Conservation (phyloP, 2,797 vertebrate species). For the Pachyuromys duprasi region DNA sequence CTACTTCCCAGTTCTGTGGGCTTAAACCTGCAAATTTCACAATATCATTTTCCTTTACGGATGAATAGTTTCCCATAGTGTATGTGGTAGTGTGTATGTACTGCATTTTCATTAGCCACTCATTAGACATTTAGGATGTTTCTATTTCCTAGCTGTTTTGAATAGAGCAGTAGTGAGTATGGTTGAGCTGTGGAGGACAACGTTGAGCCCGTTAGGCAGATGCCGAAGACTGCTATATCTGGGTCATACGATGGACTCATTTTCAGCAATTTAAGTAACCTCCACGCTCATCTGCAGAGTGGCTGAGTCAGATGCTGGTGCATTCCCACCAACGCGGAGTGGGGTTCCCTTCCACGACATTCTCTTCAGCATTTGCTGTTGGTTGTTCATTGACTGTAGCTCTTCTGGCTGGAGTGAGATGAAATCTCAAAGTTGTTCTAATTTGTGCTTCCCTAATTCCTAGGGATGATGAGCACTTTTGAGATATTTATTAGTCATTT, state of each 20-base stretch:
- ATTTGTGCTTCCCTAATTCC: not conserved
- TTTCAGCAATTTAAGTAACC: not conserved
- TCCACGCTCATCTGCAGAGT: not conserved
- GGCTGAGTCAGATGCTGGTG: accelerated
- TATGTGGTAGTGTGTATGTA: not conserved
- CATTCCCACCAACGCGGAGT: not conserved
- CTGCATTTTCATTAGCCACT: not conserved
- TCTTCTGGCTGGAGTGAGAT: not conserved
- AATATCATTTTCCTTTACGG: not conserved
- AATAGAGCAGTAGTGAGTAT: not conserved
- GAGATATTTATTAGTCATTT: too few relatives aligned
- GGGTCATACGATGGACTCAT: not conserved
- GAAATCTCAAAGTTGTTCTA: not conserved
- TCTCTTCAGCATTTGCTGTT: not conserved
- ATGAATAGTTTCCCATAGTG: not conserved
- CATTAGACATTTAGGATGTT: not conserved
- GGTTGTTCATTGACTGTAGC: not conserved
- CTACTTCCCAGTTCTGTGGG: not conserved
- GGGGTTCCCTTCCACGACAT: not conserved
- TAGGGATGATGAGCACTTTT: not conserved
- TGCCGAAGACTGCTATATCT: not conserved
- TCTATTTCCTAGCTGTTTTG: not conserved
- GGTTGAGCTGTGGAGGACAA: not conserved
- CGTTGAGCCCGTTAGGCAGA: too few relatives aligned
- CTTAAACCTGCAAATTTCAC: too few relatives aligned